These are phyloP conservation scores for Oryzias celebensis DNA, from an alignment of 2,113 vertebrate species.

Conservation along the genomic window DNA sequence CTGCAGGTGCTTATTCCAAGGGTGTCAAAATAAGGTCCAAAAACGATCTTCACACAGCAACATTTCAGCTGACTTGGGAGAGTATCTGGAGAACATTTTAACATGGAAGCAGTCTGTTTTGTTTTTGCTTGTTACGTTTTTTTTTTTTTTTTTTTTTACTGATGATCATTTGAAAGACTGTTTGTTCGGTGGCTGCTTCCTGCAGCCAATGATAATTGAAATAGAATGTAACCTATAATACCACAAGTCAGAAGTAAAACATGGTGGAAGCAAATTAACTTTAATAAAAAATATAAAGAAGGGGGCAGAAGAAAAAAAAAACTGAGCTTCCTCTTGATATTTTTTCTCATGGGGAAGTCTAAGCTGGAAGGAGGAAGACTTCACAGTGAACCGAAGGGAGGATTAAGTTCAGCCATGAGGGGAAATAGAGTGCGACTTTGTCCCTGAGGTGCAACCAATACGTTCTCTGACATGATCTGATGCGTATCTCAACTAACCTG, in stretches of 20 bases:
- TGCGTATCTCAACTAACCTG: slow-evolving; percentile 17
- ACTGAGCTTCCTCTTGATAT: slow-evolving; percentile 20
- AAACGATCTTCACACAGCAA: slow-evolving; percentile 52
- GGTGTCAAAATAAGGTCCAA: slow-evolving; percentile 51
- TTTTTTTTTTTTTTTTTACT: slow-evolving; percentile 21
- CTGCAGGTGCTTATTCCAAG: slow-evolving; percentile 35
- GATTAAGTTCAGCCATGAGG: slow-evolving; percentile 45
- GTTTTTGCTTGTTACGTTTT: slow-evolving; percentile 14
- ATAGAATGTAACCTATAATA: slow-evolving; percentile 38
- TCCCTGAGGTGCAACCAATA: slow-evolving; percentile 56
- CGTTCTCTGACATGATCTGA: slow-evolving; percentile 48
- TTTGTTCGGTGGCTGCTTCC: too few relatives aligned
- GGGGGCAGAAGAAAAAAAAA: slow-evolving; percentile 23
- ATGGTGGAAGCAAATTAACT: slow-evolving; percentile 15
- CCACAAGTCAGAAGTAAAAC: slow-evolving; percentile 54
- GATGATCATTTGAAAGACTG: slow-evolving; percentile 37
- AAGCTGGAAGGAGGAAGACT: slow-evolving; percentile 50
- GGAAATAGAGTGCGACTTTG: slow-evolving; percentile 43
- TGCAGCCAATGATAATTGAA: too few relatives aligned
- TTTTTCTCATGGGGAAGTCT: slow-evolving; percentile 32
- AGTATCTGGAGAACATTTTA: slow-evolving; percentile 48
- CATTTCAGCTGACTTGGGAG: slow-evolving; percentile 31
- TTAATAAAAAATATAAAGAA: slow-evolving; percentile 46
- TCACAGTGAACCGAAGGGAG: slow-evolving; percentile 29
- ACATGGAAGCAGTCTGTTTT: slow-evolving; percentile 16